phyloP scores from a whole-genome alignment of 2,797 vertebrate genomes.

The Sternotherus odoratus region DNA sequence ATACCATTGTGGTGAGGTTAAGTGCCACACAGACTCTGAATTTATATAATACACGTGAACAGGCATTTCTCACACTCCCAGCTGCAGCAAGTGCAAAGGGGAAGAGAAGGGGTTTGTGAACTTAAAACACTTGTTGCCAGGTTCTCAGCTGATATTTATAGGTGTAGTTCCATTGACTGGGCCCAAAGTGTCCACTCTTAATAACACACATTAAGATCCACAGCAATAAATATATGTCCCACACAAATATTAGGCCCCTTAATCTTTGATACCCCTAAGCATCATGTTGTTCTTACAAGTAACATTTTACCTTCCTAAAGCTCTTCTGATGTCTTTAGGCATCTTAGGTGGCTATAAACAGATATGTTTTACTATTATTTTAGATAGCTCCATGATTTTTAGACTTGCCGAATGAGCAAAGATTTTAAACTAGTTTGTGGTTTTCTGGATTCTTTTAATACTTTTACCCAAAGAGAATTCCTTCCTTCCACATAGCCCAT shows the following conservation, averaged over 20 bases:
- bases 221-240: neutral
- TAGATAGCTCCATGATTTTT: neutral
- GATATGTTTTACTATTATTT: neutral
- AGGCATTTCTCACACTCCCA: neutral
- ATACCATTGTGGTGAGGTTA: neutral
- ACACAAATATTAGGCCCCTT: neutral
- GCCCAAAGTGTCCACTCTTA: neutral
- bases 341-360: neutral
- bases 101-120: neutral
- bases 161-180: rapidly evolving
- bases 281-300: neutral
- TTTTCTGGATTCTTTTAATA: neutral
- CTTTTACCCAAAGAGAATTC: neutral
- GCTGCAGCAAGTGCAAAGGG: neutral
- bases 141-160: neutral
- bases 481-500: neutral
- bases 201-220: neutral
- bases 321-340: neutral
- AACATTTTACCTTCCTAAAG: neutral
- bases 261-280: neutral
- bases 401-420: neutral
- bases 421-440: neutral
- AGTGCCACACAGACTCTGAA: neutral
- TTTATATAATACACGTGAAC: neutral
- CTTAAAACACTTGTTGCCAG: neutral